Base-by-base conservation (phyloP, 2,113 vertebrate species). In the Otis tarda region DNA sequence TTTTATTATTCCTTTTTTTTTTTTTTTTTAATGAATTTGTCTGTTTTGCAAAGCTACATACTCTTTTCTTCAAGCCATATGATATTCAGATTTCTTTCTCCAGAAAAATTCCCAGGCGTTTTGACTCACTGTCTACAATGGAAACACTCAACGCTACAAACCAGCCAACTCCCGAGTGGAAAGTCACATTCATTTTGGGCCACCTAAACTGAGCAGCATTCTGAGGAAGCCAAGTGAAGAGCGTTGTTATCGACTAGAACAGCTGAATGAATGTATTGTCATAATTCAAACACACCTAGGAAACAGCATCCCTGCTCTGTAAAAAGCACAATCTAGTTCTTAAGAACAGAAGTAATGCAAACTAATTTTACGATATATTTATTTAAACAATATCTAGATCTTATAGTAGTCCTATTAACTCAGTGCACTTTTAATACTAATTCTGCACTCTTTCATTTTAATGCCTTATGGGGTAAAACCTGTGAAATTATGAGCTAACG, bases 181-280 rank as follows among this genome's bases (percentile, higher is more conserved):
- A 35, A 0, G 1, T 24, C 75, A 52, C 1, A 0, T 55, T 76
- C 35, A 35, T 23, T 80, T 68, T 22, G n/a, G 56, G 45, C 22
- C 76, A 85, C 28, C n/a, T 59, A 37, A 92, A 88, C 47, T 91
- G 28, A 50, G 9, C 18, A 55, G 50, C 2, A 0, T 65, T 71
- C 37, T 52, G 35, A 90, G 71, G 30, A 85, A 75, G 17, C 1
- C 30, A 57, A 61, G 39, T 25, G 24, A 85, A 53, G 15, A 70
- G 37, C 15, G 25, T 7, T n/a, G 22, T 49, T 63, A 70, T 43
- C 90, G 65, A 30, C 17, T 28, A 73, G n/a, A 74, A 65, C 0
- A 18, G 47, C 14, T 35, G 22, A 49, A 59, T 82, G 82, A 84
- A 33, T 6, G 27, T 28, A 43, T 5, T 60, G 22, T 7, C 50